Percentiles rank a stretch among this genome's conserved stretches.
Evolutionary conservation across 2,797 vertebrate genomes (phyloP).

Genomic region (Synanceia verrucosa): DNA sequence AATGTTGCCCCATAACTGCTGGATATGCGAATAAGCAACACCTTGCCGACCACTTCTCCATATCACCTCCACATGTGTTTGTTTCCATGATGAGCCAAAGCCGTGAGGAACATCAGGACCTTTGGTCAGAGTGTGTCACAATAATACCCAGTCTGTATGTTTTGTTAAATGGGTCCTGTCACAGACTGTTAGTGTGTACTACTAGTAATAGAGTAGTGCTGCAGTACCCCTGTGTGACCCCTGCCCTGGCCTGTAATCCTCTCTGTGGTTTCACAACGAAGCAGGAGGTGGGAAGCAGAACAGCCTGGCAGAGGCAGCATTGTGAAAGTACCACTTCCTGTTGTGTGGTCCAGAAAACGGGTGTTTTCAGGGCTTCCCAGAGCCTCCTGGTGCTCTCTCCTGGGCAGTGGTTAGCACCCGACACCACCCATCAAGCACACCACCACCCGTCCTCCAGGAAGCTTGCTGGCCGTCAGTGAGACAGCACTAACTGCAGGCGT

Average conservation of each 20-base stretch:
- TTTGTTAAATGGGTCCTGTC: neutral
- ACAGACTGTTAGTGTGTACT: neutral
- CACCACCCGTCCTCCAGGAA: conserved; percentile 68
- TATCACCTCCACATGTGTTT: neutral
- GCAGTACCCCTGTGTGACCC: conserved; percentile 6
- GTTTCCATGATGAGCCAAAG: neutral
- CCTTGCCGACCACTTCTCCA: no score
- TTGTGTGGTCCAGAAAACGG: conserved; percentile 63
- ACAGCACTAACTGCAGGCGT: conserved; percentile 80
- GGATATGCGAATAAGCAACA: no score
- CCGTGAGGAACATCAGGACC: neutral
- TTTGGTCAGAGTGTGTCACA: neutral
- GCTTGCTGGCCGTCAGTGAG: conserved; percentile 79
- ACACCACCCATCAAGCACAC: conserved; percentile 18
- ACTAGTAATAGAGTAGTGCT: neutral
- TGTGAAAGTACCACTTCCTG: conserved; percentile 83
- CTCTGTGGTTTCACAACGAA: conserved; percentile 44
- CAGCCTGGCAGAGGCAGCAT: conserved; percentile 55
- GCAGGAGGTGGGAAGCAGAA: conserved; percentile 10
- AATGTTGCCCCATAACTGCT: neutral
- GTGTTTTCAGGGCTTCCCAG: conserved; percentile 61
- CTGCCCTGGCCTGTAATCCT: conserved; percentile 22
- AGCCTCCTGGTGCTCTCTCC: conserved; percentile 62
- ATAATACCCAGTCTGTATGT: neutral
- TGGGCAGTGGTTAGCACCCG: conserved; percentile 55